Evolutionary conservation across 2,888 invertebrate genomes (phyloP), one percentile per base, ranked within the genome.

Genomic region (Cephus pygmeus): DNA sequence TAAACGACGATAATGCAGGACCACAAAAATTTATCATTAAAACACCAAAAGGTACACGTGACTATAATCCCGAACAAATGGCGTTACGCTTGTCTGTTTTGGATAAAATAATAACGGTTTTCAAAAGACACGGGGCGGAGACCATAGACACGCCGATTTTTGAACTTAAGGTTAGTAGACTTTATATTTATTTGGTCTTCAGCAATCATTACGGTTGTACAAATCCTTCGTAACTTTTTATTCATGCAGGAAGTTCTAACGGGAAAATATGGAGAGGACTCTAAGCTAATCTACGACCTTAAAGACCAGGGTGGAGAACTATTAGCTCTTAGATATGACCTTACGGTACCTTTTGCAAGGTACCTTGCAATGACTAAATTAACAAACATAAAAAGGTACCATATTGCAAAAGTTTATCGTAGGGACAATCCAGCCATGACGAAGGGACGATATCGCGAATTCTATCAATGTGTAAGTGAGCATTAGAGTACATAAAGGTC

Each of bases 241-340:
- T 71, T 73, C 73, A 79, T 89, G 12, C 91, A 98, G 97, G 98
- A 99, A 92, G 98, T 99, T 4, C 93, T 99, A 76, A 98, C 98
- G 33, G 99, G 99, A 74, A 99, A 99, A 92, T 99, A 99, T 93
- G 99, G 99, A 0, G 99, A 99, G 92, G 99, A 99, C 91, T 98
- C 99, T 0, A 99, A 99, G 91, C 93, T 99, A 12, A 99, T 99
- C 80, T 99, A 99, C 91, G 99, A 99, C 92, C 93, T 99, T 73
- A 97, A 97, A 90, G 99, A 99, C 92, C 99, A 99, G 92, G 99
- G 99, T 77, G 99, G 99, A 36, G 99, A 99, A 93, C 96, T 98
- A 80, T 93, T 99, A 73, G 97, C 99, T 0, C 93, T 99, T 81
- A 94, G 99, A 81, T 99, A 99, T 92, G 99, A 99, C 92, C 93